Conservation (phyloP, 2,113 vertebrate species). For the Podarcis muralis region DNA sequence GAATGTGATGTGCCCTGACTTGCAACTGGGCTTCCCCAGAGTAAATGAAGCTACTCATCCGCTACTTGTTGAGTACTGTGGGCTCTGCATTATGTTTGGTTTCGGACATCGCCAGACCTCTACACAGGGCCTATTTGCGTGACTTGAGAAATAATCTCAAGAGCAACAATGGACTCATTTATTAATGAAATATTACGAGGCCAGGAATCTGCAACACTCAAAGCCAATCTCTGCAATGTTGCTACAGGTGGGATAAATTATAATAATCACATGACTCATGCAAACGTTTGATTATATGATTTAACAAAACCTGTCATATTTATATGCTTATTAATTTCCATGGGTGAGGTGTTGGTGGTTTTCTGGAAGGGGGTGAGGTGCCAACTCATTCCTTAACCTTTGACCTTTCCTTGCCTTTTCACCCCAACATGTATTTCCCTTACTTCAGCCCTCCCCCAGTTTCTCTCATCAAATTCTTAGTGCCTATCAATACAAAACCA, state of each 20-base stretch:
- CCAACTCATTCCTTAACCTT: not conserved
- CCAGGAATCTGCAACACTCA: not conserved
- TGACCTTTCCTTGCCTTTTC: not conserved
- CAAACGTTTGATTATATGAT: not conserved
- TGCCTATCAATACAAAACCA: not conserved
- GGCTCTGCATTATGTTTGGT: not conserved
- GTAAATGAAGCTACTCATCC: not conserved
- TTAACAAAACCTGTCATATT: not conserved
- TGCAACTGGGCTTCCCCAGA: not conserved
- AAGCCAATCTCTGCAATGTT: not conserved
- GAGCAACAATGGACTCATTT: not conserved
- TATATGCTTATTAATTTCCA: not conserved
- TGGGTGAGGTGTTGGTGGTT: not conserved
- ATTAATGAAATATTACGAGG: not conserved
- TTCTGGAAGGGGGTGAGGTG: not conserved
- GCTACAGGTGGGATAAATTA: not conserved
- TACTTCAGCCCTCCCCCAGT: not conserved
- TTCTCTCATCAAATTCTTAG: not conserved
- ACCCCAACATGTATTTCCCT: not conserved
- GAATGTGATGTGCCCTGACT: conserved; percentile 16
- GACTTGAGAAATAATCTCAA: not conserved
- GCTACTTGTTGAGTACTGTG: not conserved
- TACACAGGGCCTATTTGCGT: not conserved
- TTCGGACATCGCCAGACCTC: not conserved
- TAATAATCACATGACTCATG: not conserved